Evolutionary conservation across 2,888 invertebrate species (phyloP).

Genomic region (Fragum fragum): DNA sequence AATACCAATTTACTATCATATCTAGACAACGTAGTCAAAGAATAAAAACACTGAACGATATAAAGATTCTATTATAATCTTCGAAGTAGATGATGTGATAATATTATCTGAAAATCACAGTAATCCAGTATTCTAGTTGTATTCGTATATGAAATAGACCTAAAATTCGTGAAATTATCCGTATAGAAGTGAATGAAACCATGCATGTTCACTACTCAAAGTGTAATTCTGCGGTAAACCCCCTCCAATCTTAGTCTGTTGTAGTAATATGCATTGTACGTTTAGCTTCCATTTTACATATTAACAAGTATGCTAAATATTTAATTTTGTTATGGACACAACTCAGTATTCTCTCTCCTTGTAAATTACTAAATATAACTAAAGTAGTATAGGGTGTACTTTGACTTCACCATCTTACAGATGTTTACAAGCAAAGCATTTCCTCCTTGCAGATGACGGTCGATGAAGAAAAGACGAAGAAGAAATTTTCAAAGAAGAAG

Average conservation of each 20-base stretch:
- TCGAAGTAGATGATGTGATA: too few relatives aligned
- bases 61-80: too few relatives aligned
- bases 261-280: slow-evolving; percentile 13
- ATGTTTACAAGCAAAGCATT: slow-evolving; percentile 25
- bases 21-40: too few relatives aligned
- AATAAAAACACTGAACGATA: too few relatives aligned
- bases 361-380: slow-evolving; percentile 20
- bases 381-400: neutral
- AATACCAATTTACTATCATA: too few relatives aligned
- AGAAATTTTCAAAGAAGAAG: slow-evolving; percentile 83
- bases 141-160: neutral
- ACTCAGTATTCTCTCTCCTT: neutral
- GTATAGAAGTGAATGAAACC: slow-evolving; percentile 22
- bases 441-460: slow-evolving; percentile 59
- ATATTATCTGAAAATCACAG: too few relatives aligned
- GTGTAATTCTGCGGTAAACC: neutral
- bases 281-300: slow-evolving; percentile 11
- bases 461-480: slow-evolving; percentile 49
- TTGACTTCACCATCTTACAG: slow-evolving; percentile 12
- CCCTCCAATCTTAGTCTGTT: slow-evolving; percentile 10
- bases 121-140: too few relatives aligned
- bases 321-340: neutral
- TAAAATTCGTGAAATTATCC: neutral
- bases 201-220: slow-evolving; percentile 14
- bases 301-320: slow-evolving; percentile 19